Evolutionary conservation across 2,888 invertebrate species (phyloP).

Genomic region (Hoplodrina blanda): DNA sequence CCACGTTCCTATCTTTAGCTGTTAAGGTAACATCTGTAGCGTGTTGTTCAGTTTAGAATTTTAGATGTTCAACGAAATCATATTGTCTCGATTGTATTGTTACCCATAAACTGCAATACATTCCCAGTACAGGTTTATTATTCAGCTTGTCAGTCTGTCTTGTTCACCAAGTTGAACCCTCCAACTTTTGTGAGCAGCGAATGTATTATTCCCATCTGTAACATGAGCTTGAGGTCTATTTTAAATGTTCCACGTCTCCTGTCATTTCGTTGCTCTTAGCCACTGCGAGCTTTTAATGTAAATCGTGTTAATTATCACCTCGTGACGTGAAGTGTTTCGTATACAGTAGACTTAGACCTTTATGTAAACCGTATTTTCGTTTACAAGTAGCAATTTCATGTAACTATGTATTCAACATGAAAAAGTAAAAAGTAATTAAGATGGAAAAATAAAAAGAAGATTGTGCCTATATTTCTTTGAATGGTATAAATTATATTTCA

Average conservation of each 20-base stretch:
- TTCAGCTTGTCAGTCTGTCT: conserved; percentile 43
- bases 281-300: not conserved
- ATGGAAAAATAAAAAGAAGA: conserved; percentile 5
- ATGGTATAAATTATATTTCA: not conserved
- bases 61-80: not conserved
- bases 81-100: conserved; percentile 15
- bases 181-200: conserved; percentile 39
- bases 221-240: conserved; percentile 9
- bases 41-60: not conserved
- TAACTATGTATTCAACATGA: not conserved
- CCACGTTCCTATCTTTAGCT: not conserved
- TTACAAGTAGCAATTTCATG: not conserved
- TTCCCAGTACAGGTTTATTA: conserved; percentile 37
- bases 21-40: not conserved
- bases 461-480: conserved; percentile 10
- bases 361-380: not conserved
- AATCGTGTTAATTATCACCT: not conserved
- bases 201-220: conserved; percentile 19
- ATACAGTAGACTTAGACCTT: not conserved
- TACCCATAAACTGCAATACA: not conserved
- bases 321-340: not conserved
- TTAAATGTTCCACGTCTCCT: conserved; percentile 11
- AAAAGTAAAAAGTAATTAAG: not conserved
- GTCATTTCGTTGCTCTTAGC: conserved; percentile 3
- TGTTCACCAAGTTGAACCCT: conserved; percentile 8